Evolutionary conservation across 2,888 invertebrate genomes (phyloP).

Genomic region (Myopa testacea): DNA sequence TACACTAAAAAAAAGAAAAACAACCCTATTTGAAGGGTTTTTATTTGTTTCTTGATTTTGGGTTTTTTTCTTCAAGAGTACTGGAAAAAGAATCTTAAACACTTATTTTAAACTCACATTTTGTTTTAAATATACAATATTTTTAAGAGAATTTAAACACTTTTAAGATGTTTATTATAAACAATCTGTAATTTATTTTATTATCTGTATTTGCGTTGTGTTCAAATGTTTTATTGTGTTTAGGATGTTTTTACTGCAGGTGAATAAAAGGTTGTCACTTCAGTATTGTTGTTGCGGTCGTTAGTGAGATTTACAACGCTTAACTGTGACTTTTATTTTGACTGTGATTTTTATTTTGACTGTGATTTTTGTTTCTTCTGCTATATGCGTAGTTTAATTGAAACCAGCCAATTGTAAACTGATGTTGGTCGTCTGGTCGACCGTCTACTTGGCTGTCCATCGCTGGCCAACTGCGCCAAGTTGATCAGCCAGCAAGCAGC

Average conservation of each 20-base stretch:
- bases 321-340: no score
- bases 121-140: neutral
- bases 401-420: slow-evolving; percentile 58
- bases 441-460: slow-evolving; percentile 9
- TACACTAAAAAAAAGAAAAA: no score
- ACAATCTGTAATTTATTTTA: no score
- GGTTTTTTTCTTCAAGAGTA: neutral
- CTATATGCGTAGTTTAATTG: slow-evolving; percentile 53
- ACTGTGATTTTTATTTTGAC: slow-evolving; percentile 23
- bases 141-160: no score
- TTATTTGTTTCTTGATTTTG: neutral
- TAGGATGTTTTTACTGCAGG: no score
- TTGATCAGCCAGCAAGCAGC: neutral
- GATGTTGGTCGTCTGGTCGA: slow-evolving; percentile 42
- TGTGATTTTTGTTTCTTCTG: slow-evolving; percentile 28
- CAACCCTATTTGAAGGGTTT: neutral
- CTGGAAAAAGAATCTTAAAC: neutral
- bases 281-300: neutral
- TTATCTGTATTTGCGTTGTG: no score
- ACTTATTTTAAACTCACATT: neutral
- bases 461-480: neutral
- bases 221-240: no score
- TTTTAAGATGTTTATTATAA: no score
- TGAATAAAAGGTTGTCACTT: no score
- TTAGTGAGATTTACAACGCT: neutral